Evolutionary conservation across 2,888 invertebrate genomes (phyloP).

Genomic region (Eumerus sabulonum): DNA sequence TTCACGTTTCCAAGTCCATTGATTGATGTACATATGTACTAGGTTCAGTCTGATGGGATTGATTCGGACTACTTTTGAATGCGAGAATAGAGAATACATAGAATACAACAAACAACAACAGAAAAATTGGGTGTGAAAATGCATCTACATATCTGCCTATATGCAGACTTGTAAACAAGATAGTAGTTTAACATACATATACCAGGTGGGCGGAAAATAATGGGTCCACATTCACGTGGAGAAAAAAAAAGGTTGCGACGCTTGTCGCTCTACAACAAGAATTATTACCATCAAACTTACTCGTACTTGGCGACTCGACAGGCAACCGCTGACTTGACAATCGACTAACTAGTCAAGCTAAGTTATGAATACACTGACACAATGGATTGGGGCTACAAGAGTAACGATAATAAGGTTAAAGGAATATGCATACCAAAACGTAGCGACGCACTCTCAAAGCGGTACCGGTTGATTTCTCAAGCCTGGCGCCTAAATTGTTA

Average conservation of each 20-base stretch:
- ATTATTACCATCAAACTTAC: constrained; percentile 17
- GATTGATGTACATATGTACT: neutral
- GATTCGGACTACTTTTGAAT: no score
- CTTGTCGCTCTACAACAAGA: constrained; percentile 15
- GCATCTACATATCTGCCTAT: constrained; percentile 13
- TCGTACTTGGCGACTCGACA: constrained; percentile 6
- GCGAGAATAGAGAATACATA: no score
- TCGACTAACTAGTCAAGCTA: constrained; percentile 4
- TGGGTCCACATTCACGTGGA: constrained; percentile 41
- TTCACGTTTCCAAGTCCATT: neutral
- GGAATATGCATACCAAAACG: constrained; percentile 14
- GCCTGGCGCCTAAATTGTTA: constrained; percentile 54
- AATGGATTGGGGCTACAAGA: constrained; percentile 47
- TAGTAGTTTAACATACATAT: constrained; percentile 56
- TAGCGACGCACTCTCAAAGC: constrained; percentile 17
- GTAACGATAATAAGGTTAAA: constrained; percentile 30
- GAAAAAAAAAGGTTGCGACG: constrained; percentile 6
- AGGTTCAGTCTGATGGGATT: neutral
- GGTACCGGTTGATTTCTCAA: constrained; percentile 5
- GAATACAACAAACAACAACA: no score
- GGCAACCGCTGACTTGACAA: constrained; percentile 29
- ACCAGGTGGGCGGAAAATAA: constrained; percentile 62
- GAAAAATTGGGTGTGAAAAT: constrained; percentile 61
- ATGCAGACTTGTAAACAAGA: constrained; percentile 59
- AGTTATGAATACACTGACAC: constrained; percentile 57